Evolutionary conservation across 2,888 invertebrate species (phyloP).

Genomic region (Epirrhoe alternata): DNA sequence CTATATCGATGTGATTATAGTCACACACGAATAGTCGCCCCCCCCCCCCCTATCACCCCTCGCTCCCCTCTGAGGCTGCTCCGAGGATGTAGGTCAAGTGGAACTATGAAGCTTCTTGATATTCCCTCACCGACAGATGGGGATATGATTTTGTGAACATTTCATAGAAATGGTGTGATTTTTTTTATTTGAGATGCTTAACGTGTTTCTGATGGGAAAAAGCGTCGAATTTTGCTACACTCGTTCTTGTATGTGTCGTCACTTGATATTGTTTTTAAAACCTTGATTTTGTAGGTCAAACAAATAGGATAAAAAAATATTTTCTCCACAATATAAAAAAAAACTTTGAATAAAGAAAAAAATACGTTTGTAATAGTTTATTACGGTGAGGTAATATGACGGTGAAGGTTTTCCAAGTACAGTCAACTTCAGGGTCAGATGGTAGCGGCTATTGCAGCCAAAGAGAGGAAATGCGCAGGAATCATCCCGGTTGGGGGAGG

Average conservation of each 20-base stretch:
- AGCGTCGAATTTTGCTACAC: too few relatives aligned
- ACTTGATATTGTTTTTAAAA: too few relatives aligned
- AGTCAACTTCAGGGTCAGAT: background rate
- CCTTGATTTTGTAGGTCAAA: too few relatives aligned
- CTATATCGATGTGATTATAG: background rate
- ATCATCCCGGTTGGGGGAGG: background rate
- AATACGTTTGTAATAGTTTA: too few relatives aligned
- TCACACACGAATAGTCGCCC: background rate
- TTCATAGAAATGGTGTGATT: too few relatives aligned
- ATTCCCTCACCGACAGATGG: background rate
- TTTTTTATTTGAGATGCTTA: too few relatives aligned
- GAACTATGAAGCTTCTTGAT: background rate
- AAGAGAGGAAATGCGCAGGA: background rate
- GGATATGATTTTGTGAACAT: background rate
- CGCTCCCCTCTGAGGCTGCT: background rate
- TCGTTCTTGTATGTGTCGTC: too few relatives aligned
- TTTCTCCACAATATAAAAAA: too few relatives aligned
- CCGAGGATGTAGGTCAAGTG: slow-evolving; percentile 12
- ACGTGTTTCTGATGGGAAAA: too few relatives aligned
- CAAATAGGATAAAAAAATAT: too few relatives aligned
- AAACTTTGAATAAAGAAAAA: too few relatives aligned
- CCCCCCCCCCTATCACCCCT: background rate
- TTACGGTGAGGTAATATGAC: background rate
- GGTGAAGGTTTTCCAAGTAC: background rate
- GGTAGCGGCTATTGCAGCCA: background rate